Base-by-base conservation (phyloP, 2,888 invertebrate species). In the Sepiola atlantica region DNA sequence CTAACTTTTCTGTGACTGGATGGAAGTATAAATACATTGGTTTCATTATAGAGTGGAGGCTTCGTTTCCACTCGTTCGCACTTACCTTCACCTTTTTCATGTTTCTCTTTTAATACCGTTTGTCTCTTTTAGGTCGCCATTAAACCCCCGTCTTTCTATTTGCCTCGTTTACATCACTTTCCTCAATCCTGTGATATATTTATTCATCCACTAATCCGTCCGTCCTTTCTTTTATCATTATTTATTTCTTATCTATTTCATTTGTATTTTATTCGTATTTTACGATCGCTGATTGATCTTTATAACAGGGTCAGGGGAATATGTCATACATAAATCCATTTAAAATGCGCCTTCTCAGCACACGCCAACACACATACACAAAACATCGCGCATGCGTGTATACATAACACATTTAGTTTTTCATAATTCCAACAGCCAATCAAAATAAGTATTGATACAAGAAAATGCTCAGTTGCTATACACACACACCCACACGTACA, bases 241-340 rank as follows among this genome's bases (percentile, higher is more conserved):
- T 18, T 77, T 77, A 1, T 32, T n/a, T 32, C 32, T 32, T 14
- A n/a, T 32, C 77, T 77, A 77, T 77, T 77, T 32, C n/a, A 16
- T 77, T 77, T 16, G 4, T 18, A 45, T 32, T 77, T 77, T n/a
- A 28, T 77, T 77, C n/a, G 45, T 45, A 45, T 77, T 77, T 77
- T 77, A 77, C 77, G 32, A n/a, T 77, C 32, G 32, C n/a, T 77
- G 77, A 77, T 77, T 77, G 77, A 77, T 77, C 77, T 77, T 77
- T 77, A 77, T n/a, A 77, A 77, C 77, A n/a, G 32, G 77, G 77
- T 77, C 77, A 77, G 77, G 77, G n/a, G 77, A 77, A 77, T 77
- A 77, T 77, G 77, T 77, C 77, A 18, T n/a, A 77, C n/a, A 77
- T 77, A n/a, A 77, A 77, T 77, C 77, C 77, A 77, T n/a, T 77